phyloP scores from a whole-genome alignment of 2,113 vertebrate species.

The Trogon melanurus region DNA sequence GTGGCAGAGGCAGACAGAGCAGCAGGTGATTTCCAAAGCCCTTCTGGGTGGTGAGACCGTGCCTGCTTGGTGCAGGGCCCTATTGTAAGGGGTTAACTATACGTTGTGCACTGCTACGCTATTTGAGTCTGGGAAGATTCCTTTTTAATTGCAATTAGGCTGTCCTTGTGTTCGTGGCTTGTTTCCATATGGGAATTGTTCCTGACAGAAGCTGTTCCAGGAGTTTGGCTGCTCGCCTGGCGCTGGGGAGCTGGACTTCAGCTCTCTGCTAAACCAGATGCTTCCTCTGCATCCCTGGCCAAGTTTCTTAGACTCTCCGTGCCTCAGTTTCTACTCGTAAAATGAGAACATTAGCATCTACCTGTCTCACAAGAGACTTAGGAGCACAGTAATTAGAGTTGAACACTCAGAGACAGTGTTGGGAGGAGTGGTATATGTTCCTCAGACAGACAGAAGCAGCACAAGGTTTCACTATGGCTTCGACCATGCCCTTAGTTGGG shows the following conservation, averaged over 20 bases:
- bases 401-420: accelerated
- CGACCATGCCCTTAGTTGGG: neutral
- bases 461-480: neutral
- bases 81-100: neutral
- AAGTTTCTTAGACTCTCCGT: neutral
- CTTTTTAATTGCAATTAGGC: slow-evolving; percentile 61
- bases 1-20: neutral
- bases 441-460: neutral
- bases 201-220: slow-evolving; percentile 60
- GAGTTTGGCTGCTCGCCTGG: slow-evolving; percentile 48
- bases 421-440: neutral
- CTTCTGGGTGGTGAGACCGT: neutral
- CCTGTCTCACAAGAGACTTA: neutral
- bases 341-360: neutral
- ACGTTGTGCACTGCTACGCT: neutral
- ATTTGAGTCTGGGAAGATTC: slow-evolving; percentile 26
- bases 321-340: slow-evolving; percentile 38
- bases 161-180: slow-evolving; percentile 28
- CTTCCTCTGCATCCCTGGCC: neutral
- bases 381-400: neutral
- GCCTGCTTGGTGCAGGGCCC: neutral
- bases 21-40: neutral
- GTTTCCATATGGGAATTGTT: slow-evolving; percentile 53
- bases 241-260: neutral
- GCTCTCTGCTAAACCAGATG: slow-evolving; percentile 38